A percentile compares a stretch with the other conserved stretches of the same genome.
Conservation (phyloP, 2,888 invertebrate genomes). For the Tinea trinotella region DNA sequence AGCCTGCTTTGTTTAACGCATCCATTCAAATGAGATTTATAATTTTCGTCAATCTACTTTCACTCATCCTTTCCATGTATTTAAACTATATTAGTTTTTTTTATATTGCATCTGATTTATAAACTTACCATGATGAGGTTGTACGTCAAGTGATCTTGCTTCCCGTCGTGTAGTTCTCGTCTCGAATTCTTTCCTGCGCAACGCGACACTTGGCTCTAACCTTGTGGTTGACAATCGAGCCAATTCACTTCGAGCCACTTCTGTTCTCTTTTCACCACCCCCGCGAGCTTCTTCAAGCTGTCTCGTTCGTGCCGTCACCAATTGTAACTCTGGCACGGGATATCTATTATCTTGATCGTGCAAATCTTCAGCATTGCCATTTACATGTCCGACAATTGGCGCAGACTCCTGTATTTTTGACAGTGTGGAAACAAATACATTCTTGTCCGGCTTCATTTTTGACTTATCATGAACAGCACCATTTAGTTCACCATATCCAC, state of each 20-base stretch:
- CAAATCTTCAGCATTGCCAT: constrained; percentile 55
- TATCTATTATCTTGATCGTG: constrained; percentile 60
- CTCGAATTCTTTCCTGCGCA: constrained; percentile 81
- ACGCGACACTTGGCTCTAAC: constrained; percentile 82
- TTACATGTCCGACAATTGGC: constrained; percentile 48
- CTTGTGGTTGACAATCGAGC: constrained; percentile 76
- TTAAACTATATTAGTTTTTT: neutral
- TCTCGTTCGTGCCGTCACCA: constrained; percentile 80
- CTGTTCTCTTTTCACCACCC: constrained; percentile 76
- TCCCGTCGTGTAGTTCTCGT: constrained; percentile 59
- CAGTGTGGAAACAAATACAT: constrained; percentile 72
- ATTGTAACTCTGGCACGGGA: constrained; percentile 69
- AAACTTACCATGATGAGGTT: constrained; percentile 48
- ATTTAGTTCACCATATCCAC: constrained; percentile 60
- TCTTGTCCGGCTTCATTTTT: constrained; percentile 56
- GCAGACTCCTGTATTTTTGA: constrained; percentile 77
- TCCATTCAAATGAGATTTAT: no score
- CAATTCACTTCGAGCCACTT: constrained; percentile 78
- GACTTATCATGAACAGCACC: constrained; percentile 49
- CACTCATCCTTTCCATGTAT: no score
- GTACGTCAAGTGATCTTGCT: constrained; percentile 60
- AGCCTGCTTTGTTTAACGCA: no score
- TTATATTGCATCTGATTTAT: neutral
- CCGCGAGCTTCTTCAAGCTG: constrained; percentile 80
- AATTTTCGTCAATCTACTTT: no score